Conservation (phyloP, 2,113 vertebrate genomes). For the Tapirus terrestris region DNA sequence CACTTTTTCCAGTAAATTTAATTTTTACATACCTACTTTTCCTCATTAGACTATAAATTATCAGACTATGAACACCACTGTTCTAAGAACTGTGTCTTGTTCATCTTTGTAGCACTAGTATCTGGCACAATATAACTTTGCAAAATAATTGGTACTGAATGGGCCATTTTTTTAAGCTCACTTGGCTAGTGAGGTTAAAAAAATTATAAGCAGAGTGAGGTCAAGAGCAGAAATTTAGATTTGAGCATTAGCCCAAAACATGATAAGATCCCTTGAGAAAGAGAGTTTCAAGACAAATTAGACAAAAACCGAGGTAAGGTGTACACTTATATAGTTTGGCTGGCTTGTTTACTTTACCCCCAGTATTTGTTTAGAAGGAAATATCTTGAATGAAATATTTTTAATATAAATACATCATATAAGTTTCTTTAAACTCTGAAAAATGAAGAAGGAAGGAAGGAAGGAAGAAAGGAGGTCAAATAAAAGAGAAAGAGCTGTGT, state of each 20-base stretch:
- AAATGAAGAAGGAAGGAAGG: not conserved
- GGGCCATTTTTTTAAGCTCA: not conserved
- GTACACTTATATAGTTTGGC: not conserved
- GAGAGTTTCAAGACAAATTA: not conserved
- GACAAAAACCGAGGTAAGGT: not conserved
- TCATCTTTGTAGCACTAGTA: not conserved
- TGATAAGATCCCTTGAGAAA: not conserved
- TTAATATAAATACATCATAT: not conserved
- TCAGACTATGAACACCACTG: not conserved
- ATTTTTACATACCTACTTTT: not conserved
- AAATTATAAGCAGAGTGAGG: not conserved
- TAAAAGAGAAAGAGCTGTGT: not conserved
- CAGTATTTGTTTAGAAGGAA: not conserved
- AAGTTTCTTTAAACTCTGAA: not conserved
- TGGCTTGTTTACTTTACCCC: not conserved
- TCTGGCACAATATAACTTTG: not conserved
- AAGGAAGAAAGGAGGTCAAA: not conserved
- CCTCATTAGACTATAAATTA: not conserved
- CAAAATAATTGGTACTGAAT: not conserved
- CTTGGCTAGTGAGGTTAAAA: not conserved
- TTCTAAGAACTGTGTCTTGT: not conserved
- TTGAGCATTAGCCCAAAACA: slow-evolving; percentile 32
- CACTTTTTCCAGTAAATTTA: not conserved
- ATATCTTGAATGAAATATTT: not conserved
- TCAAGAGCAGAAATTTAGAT: not conserved